phyloP scores from a whole-genome alignment of 2,113 vertebrate species.

The Mastomys coucha region DNA sequence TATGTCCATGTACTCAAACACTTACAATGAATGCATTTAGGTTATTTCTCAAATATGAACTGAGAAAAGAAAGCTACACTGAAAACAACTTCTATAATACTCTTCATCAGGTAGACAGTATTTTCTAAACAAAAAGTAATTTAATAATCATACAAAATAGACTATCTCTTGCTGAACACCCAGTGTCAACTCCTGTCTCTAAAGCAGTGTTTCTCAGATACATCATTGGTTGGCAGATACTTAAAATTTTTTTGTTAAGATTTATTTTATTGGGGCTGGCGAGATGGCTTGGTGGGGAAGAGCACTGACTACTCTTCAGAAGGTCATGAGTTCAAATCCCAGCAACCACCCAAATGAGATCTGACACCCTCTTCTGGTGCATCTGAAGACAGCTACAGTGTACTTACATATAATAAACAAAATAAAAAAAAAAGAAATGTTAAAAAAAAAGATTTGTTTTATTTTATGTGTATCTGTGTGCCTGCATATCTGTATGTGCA shows the following conservation, averaged over 20 bases:
- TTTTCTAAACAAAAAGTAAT: constrained; percentile 48
- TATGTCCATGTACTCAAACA: background rate
- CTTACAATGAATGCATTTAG: background rate
- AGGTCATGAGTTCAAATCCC: too few relatives aligned
- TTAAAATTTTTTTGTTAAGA: background rate
- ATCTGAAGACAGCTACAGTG: too few relatives aligned
- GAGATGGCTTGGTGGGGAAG: too few relatives aligned
- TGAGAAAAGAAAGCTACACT: background rate
- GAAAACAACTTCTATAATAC: background rate
- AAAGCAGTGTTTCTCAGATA: constrained; percentile 20
- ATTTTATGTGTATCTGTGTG: background rate
- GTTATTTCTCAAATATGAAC: background rate
- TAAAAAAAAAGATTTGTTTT: too few relatives aligned
- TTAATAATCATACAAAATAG: background rate
- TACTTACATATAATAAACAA: too few relatives aligned
- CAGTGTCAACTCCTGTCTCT: background rate
- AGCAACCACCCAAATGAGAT: too few relatives aligned
- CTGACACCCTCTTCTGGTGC: too few relatives aligned
- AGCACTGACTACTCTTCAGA: too few relatives aligned
- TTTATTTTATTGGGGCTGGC: too few relatives aligned
- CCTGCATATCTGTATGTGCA: background rate
- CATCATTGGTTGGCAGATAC: background rate
- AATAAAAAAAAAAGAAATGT: too few relatives aligned
- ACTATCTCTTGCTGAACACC: background rate
- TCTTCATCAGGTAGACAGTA: background rate